Conservation (phyloP, 2,113 vertebrate genomes). For the Python bivittatus region DNA sequence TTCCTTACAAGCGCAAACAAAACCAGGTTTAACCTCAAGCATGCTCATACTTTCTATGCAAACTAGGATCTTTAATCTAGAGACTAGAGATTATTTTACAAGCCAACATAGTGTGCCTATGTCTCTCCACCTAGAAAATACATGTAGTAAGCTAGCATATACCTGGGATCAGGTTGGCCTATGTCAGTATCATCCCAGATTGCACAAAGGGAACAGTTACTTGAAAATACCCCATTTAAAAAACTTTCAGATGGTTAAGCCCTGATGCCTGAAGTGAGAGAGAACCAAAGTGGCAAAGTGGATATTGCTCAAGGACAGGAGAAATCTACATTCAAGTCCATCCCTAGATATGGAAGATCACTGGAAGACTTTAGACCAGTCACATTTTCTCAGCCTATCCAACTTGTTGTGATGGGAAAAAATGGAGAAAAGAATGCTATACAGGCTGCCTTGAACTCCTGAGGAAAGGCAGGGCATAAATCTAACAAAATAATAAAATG, state of each 20-base stretch:
- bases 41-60: background rate
- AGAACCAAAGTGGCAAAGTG: no score
- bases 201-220: background rate
- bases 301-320: no score
- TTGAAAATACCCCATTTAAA: background rate
- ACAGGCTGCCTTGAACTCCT: background rate
- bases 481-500: background rate
- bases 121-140: background rate
- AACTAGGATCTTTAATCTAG: background rate
- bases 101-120: background rate
- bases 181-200: background rate
- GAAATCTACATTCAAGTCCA: no score
- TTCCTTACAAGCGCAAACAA: background rate
- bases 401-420: no score
- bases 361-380: no score
- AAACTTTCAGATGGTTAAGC: background rate
- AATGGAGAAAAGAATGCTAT: background rate
- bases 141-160: background rate
- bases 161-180: background rate
- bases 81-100: background rate
- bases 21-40: background rate
- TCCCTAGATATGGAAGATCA: no score
- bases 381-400: no score
- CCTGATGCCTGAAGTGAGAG: no score
- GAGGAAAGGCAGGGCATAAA: background rate